phyloP scores from a whole-genome alignment of 2,888 invertebrate species.

The Eristalinus aeneus region DNA sequence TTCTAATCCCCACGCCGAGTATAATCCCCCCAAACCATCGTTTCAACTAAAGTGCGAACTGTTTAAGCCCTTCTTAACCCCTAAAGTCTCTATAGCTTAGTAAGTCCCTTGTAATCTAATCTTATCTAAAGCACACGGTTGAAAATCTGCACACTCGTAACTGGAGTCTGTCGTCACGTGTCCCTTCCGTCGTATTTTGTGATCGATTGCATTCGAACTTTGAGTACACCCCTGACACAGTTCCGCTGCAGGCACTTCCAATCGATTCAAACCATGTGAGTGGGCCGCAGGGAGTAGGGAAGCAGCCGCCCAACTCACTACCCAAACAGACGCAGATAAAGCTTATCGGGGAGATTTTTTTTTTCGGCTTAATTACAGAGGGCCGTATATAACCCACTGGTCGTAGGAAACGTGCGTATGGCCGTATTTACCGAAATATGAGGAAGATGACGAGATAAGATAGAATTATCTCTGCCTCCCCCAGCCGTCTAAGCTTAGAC shows the following conservation, averaged over 20 bases:
- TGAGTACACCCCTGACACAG: background rate
- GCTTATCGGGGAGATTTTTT: constrained; percentile 32
- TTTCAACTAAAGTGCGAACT: background rate
- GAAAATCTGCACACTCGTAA: background rate
- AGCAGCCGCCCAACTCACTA: constrained; percentile 16
- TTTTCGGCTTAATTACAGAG: constrained; percentile 21
- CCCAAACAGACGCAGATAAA: constrained; percentile 27
- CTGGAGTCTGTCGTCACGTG: background rate
- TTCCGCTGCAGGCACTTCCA: background rate
- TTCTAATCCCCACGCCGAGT: too few relatives aligned
- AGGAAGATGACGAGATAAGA: constrained; percentile 53
- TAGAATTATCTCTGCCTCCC: constrained; percentile 28
- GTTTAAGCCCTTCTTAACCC: background rate
- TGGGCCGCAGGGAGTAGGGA: background rate
- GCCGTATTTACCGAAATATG: constrained; percentile 34
- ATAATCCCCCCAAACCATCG: too few relatives aligned
- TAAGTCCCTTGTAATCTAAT: background rate
- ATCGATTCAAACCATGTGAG: background rate
- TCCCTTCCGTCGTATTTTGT: background rate
- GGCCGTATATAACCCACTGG: background rate
- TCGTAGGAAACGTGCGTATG: constrained; percentile 4
- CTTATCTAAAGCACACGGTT: background rate
- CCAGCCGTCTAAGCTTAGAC: background rate
- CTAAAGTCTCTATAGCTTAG: background rate
- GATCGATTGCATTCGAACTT: background rate